phyloP scores from a whole-genome alignment of 1,140 invertebrate species.

The Trichonephila clavipes region DNA sequence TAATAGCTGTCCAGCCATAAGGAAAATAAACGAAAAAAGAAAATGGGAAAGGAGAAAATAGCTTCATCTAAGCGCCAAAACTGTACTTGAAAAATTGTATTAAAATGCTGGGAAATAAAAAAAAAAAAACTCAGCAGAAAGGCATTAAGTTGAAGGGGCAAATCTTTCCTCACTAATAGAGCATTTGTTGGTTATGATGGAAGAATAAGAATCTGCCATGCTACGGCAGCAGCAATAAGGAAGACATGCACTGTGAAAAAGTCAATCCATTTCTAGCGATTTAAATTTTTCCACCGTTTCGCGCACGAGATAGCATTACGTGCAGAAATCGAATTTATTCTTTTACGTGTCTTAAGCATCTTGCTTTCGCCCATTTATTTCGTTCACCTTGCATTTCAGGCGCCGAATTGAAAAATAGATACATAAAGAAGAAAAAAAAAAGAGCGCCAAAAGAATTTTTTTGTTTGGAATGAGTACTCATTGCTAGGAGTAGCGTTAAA shows the following conservation, averaged over 20 bases:
- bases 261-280: slow-evolving; percentile 29
- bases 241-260: neutral
- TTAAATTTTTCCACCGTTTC: slow-evolving; percentile 1
- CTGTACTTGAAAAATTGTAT: slow-evolving; percentile 5
- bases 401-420: neutral
- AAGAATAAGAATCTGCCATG: neutral
- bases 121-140: neutral
- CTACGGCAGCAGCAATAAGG: neutral
- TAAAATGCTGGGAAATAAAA: neutral
- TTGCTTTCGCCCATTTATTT: slow-evolving; percentile 15
- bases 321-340: slow-evolving; percentile 6
- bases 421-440: neutral
- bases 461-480: neutral
- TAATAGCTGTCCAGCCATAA: slow-evolving; percentile 6
- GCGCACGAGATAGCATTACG: neutral
- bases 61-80: neutral
- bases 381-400: neutral
- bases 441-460: neutral
- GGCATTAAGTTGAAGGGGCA: neutral
- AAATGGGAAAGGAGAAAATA: neutral
- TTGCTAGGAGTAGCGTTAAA: neutral
- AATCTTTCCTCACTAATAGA: slow-evolving; percentile 20
- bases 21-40: neutral
- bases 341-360: slow-evolving; percentile 10
- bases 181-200: slow-evolving; percentile 28